Evolutionary conservation across 92 coral and sea anemone genomes (phyloP).

Genomic region (Bergia puertoricense): DNA sequence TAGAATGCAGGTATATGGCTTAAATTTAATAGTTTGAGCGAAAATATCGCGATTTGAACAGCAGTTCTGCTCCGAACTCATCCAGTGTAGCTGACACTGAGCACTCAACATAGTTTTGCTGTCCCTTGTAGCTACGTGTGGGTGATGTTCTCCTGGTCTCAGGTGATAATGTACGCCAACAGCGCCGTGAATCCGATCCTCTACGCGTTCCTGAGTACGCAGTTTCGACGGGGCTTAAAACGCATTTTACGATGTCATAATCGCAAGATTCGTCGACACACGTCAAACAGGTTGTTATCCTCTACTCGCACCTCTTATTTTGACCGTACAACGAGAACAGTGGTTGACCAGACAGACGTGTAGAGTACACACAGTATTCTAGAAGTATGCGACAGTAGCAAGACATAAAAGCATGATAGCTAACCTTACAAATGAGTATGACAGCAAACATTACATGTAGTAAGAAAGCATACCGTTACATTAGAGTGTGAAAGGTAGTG

Average conservation of each 20-base stretch:
- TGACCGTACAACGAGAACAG: slow-evolving; percentile 18
- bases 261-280: slow-evolving; percentile 2
- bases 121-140: slow-evolving; percentile 46
- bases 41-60: too few species aligned
- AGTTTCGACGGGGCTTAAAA: slow-evolving; percentile 86
- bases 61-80: too few species aligned
- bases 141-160: slow-evolving; percentile 76
- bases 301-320: slow-evolving; percentile 2
- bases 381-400: not conserved
- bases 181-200: slow-evolving; percentile 93
- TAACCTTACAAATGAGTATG: too few species aligned
- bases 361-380: not conserved
- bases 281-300: slow-evolving; percentile 35
- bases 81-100: too few species aligned
- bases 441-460: too few species aligned
- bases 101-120: too few species aligned
- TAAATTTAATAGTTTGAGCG: too few species aligned
- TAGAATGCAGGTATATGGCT: too few species aligned
- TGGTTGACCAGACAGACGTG: slow-evolving; percentile 21
- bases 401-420: too few species aligned
- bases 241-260: slow-evolving; percentile 47
- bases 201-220: slow-evolving; percentile 90
- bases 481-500: too few species aligned
- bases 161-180: slow-evolving; percentile 82
- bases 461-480: not conserved